phyloP scores from a whole-genome alignment of 1,140 invertebrate genomes.

The Caenorhabditis remanei region DNA sequence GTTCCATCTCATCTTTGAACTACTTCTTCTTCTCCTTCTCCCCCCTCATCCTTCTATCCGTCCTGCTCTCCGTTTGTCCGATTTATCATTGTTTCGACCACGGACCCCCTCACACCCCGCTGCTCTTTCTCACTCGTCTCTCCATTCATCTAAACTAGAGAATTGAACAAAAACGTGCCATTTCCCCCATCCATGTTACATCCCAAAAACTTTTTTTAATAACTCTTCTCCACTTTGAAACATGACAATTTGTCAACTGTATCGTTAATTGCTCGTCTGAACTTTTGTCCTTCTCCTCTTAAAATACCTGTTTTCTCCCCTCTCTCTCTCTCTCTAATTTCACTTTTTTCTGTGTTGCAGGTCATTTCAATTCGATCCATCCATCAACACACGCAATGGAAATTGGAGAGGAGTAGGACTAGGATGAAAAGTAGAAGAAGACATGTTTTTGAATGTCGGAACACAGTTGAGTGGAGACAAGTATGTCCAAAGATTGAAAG shows the following conservation, averaged over 20 bases:
- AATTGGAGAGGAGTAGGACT: slow-evolving; percentile 2
- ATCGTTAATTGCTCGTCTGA: background rate
- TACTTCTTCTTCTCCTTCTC: background rate
- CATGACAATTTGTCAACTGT: background rate
- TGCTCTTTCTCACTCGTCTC: background rate
- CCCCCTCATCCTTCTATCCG: background rate
- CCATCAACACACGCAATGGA: slow-evolving; percentile 26
- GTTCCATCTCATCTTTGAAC: slow-evolving; percentile 14
- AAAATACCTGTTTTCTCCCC: slow-evolving; percentile 8
- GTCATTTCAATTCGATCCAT: slow-evolving; percentile 26
- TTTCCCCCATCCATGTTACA: slow-evolving; percentile 2
- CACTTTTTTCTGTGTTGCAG: slow-evolving; percentile 14
- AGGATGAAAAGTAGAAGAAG: background rate
- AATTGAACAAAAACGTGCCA: slow-evolving; percentile 2
- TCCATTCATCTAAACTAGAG: background rate
- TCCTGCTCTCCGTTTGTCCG: slow-evolving; percentile 31
- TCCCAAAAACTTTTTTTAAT: background rate
- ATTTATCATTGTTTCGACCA: slow-evolving; percentile 56
- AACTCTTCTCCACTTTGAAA: background rate
- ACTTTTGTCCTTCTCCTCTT: slow-evolving; percentile 2
- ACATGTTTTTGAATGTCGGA: background rate
- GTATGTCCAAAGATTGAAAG: background rate
- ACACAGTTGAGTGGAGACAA: background rate
- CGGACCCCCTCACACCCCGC: background rate
- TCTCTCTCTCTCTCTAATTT: background rate